Conservation (phyloP, 1,140 invertebrate species). For the Drepana arcuata region DNA sequence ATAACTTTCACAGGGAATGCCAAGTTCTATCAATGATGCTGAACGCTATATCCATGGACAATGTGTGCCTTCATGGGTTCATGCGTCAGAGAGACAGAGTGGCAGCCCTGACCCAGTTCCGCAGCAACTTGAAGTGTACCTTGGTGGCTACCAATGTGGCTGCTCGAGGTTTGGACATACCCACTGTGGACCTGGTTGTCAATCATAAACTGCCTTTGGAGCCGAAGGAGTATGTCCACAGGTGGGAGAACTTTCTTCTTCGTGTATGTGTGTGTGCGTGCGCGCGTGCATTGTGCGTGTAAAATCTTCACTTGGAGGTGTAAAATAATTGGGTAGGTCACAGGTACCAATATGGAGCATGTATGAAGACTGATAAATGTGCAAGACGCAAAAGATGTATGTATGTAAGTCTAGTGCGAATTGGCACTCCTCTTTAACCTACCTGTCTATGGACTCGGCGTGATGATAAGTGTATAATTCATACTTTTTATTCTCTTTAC, state of each 20-base stretch:
- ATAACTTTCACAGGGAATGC: constrained; percentile 79
- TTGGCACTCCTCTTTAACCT: no score
- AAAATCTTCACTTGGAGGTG: no score
- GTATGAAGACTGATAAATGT: not conserved
- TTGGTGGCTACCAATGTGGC: constrained; percentile 98
- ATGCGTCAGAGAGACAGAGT: constrained; percentile 87
- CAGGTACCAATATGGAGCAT: no score
- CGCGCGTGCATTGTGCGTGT: no score
- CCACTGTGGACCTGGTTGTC: constrained; percentile 91
- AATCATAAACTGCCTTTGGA: constrained; percentile 94
- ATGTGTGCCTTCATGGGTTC: constrained; percentile 90
- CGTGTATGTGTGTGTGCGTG: no score
- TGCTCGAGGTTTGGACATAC: constrained; percentile 92
- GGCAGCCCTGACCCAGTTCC: constrained; percentile 86
- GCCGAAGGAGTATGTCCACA: constrained; percentile 95
- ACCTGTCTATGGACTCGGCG: no score
- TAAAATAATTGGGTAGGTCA: no score
- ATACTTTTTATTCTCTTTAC: no score
- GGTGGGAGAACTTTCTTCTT: no score
- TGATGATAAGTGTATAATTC: no score
- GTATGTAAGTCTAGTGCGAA: no score
- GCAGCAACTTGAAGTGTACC: constrained; percentile 88
- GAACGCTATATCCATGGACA: constrained; percentile 88
- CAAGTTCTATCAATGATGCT: constrained; percentile 89
- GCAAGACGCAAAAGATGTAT: no score